A percentile compares a stretch with the other conserved stretches of the same genome.
Evolutionary conservation across 2,113 vertebrate genomes (phyloP).

Genomic region (Megalops atlanticus): DNA sequence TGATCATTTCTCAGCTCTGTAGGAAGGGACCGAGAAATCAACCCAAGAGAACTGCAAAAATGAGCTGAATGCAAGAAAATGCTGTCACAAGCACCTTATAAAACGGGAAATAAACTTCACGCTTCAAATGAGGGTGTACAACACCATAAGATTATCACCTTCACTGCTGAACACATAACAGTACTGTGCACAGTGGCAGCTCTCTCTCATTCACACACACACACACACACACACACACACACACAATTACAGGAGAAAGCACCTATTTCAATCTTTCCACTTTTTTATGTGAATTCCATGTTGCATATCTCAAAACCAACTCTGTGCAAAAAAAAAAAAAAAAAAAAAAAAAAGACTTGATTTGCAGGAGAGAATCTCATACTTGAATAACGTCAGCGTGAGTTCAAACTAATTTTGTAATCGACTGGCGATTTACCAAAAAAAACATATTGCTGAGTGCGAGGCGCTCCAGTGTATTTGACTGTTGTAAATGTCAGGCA

Average conservation of each 20-base stretch:
- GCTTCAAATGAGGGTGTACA: not conserved
- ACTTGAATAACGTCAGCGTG: not conserved
- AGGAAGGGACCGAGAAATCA: not conserved
- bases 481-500: constrained; percentile 6
- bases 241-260: not conserved
- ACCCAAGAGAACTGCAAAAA: not conserved
- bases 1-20: not conserved
- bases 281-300: not conserved
- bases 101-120: not conserved
- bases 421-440: not conserved
- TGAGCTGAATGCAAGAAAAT: not conserved
- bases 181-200: not conserved
- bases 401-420: not conserved
- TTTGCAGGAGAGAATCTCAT: not conserved
- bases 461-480: not conserved
- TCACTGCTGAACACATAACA: not conserved
- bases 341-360: not conserved
- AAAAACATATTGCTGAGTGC: not conserved
- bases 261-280: not conserved
- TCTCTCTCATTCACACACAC: not conserved
- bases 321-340: not conserved
- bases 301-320: no score
- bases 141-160: not conserved
- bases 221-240: not conserved
- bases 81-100: not conserved